Base-by-base conservation (phyloP, 2,113 vertebrate genomes). In the Buteo buteo region DNA sequence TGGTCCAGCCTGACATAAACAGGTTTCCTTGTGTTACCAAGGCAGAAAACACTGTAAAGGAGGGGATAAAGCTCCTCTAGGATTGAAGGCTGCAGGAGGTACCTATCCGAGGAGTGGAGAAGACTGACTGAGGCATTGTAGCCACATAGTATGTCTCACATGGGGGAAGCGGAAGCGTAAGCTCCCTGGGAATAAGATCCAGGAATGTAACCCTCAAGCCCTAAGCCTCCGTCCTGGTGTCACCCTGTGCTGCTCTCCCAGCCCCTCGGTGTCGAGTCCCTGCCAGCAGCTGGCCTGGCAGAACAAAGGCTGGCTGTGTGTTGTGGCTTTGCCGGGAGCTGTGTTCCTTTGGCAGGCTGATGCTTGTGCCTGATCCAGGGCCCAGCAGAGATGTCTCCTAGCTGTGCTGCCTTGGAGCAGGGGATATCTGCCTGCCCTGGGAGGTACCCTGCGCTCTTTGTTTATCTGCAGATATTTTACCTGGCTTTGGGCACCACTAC, bases 241-340 rank as follows among this genome's bases (percentile, higher is more conserved):
- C 32, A 86, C 59, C 74, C 55, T 26, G 38, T 45, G 65, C 70
- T 71, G 61, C 52, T 72, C 52, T 66, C 22, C 38, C 47, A 62
- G 73, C 62, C 31, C 9, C 28, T 32, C 0, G 0, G 22, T 32
- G 65, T 26, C 0, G 0, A 13, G 45, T 52, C 59, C 32, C 54
- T 65, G 79, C 31, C 3, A 3, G 70, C 74, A 91, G 96, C 90
- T 85, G 74, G 64, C 55, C 77, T 58, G 28, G 67, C 86, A 47
- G 81, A 91, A 95, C 93, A 97, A 93, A 95, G 88, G 49, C 57
- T 65, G 61, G 34, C 86, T 79, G 32, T 89, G 88, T 92, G 64
- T 25, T n/a, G n/a, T 62, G 67, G 66, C 73, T 77, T 90, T 0
- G 0, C 59, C 19, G 34, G 69, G 29, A 54, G n/a, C 72, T 34